These are phyloP conservation scores for Octodonta nipae DNA, from an alignment of 2,888 invertebrate genomes.

Conservation along the genomic window DNA sequence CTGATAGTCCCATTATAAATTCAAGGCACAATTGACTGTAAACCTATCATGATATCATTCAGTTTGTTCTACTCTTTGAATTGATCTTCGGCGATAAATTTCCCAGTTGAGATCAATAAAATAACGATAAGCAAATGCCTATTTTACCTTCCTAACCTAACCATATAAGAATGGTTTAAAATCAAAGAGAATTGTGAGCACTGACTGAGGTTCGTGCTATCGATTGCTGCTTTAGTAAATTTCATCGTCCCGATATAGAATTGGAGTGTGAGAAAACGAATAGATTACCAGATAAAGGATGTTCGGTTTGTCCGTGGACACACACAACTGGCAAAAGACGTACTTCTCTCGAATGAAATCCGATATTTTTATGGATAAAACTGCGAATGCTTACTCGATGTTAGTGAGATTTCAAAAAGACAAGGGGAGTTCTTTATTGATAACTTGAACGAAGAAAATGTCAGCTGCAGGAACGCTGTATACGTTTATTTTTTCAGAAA, in stretches of 20 bases:
- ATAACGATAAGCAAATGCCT: conserved; percentile 22
- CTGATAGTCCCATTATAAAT: conserved; percentile 10
- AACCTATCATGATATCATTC: conserved; percentile 13
- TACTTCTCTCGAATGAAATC: too few relatives aligned
- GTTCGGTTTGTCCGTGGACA: too few relatives aligned
- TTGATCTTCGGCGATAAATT: conserved; percentile 20
- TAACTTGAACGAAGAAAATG: too few relatives aligned
- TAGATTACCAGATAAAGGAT: conserved; percentile 4
- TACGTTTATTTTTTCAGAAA: too few relatives aligned
- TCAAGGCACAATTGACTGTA: conserved; percentile 14
- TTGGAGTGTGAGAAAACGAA: conserved; percentile 20
- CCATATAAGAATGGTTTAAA: conserved; percentile 20
- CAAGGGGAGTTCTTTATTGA: too few relatives aligned
- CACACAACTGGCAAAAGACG: too few relatives aligned
- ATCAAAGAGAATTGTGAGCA: too few relatives aligned
- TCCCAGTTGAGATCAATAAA: conserved; percentile 19
- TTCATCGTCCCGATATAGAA: conserved; percentile 15
- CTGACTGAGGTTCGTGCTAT: conserved; percentile 2
- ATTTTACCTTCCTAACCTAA: too few relatives aligned
- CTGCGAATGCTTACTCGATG: too few relatives aligned
- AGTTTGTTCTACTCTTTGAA: conserved; percentile 12
- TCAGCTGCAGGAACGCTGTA: too few relatives aligned
- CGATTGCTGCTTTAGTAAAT: conserved; percentile 7
- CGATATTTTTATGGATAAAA: too few relatives aligned
- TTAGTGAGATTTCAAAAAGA: too few relatives aligned